A percentile compares a stretch with the other conserved stretches of the same genome.
phyloP scores from a whole-genome alignment of 2,888 invertebrate species.

The Epirrhoe alternata region DNA sequence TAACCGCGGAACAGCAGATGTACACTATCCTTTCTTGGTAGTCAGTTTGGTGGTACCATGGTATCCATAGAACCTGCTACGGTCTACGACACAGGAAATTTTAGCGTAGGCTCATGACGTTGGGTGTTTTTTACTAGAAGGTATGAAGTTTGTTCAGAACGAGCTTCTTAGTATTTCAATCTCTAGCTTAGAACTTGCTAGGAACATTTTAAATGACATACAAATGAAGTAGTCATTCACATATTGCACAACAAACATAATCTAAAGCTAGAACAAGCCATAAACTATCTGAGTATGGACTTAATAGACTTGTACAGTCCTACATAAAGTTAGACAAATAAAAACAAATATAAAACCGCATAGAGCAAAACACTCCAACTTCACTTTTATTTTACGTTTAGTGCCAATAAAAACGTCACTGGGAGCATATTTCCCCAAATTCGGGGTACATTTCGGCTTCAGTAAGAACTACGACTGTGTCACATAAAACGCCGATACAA shows the following conservation, averaged over 20 bases:
- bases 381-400: slow-evolving; percentile 74
- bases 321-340: slow-evolving; percentile 45
- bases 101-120: too few relatives aligned
- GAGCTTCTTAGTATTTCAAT: too few relatives aligned
- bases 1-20: too few relatives aligned
- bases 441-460: slow-evolving; percentile 67
- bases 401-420: slow-evolving; percentile 77
- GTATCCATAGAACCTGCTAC: too few relatives aligned
- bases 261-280: slow-evolving; percentile 23
- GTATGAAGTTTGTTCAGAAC: too few relatives aligned
- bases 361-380: slow-evolving; percentile 74
- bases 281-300: slow-evolving; percentile 23
- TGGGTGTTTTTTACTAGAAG: too few relatives aligned
- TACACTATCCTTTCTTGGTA: too few relatives aligned
- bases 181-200: background rate
- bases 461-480: slow-evolving; percentile 71
- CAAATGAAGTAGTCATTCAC: background rate
- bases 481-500: slow-evolving; percentile 81
- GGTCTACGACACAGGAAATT: too few relatives aligned
- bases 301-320: slow-evolving; percentile 43
- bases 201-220: background rate
- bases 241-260: slow-evolving; percentile 3
- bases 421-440: slow-evolving; percentile 72
- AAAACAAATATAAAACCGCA: slow-evolving; percentile 63
- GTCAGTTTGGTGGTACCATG: too few relatives aligned